phyloP scores from a whole-genome alignment of 2,797 vertebrate species.

The Rhinoraja longicauda region DNA sequence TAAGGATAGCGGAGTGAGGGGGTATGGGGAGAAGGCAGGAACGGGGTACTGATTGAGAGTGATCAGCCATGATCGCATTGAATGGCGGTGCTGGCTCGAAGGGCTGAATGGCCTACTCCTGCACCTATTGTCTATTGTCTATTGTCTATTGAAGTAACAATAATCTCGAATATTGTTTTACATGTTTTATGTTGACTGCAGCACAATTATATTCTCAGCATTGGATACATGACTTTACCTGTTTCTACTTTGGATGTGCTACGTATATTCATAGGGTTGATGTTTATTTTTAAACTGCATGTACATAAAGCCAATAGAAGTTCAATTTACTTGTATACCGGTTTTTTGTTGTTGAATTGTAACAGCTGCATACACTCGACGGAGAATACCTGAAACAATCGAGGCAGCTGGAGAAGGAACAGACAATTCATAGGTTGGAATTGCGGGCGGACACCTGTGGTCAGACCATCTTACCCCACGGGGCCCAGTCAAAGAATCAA shows the following conservation, averaged over 20 bases:
- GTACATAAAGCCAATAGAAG: background rate
- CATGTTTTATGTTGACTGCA: background rate
- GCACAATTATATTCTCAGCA: background rate
- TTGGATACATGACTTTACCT: background rate
- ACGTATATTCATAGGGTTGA: background rate
- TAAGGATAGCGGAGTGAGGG: too few relatives aligned
- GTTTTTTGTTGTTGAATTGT: constrained; percentile 3
- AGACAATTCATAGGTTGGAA: constrained; percentile 49
- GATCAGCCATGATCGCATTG: too few relatives aligned
- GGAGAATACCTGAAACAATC: constrained; percentile 55
- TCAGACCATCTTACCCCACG: constrained; percentile 40
- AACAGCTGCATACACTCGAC: constrained; percentile 55
- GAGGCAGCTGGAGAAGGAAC: constrained; percentile 56
- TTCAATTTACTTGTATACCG: background rate
- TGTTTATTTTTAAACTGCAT: background rate
- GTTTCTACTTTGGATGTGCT: background rate
- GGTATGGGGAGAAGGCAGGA: too few relatives aligned
- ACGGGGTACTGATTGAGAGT: too few relatives aligned
- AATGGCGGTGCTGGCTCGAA: too few relatives aligned
- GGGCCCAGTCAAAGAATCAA: constrained; percentile 41
- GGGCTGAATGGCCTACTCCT: too few relatives aligned
- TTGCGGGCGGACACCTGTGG: constrained; percentile 43
- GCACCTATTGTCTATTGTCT: too few relatives aligned
- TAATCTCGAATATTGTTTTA: background rate
- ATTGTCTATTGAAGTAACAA: background rate